These are phyloP conservation scores for Parauchenoglanis ngamensis DNA, from an alignment of 2,797 vertebrate species.

Conservation along the genomic window DNA sequence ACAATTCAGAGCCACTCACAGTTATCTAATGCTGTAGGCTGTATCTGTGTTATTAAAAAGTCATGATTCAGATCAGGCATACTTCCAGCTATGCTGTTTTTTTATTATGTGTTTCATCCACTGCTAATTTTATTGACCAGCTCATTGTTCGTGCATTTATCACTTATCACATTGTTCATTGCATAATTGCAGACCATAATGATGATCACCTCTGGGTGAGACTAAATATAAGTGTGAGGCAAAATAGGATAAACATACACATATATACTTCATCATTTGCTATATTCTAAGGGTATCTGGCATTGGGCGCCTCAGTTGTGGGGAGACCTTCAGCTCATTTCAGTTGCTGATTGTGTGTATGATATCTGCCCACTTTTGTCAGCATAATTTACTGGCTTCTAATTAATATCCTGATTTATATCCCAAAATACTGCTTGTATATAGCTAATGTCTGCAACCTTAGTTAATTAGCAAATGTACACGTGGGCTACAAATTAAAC, in stretches of 20 bases:
- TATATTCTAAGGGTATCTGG: background rate
- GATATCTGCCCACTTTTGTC: background rate
- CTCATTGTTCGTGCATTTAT: constrained; percentile 3
- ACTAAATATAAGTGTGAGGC: too few species aligned
- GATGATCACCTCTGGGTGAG: background rate
- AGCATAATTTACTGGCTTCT: background rate
- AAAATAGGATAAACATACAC: background rate
- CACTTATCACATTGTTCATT: constrained; percentile 2
- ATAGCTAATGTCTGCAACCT: constrained; percentile 2
- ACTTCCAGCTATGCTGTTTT: background rate
- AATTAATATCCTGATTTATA: background rate
- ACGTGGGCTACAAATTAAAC: background rate
- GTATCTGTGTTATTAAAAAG: constrained; percentile 5
- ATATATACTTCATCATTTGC: background rate
- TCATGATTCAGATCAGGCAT: constrained; percentile 1
- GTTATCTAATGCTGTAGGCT: constrained; percentile 17
- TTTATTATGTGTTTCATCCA: background rate
- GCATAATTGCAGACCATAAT: background rate
- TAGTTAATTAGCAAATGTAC: background rate
- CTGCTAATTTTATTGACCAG: background rate
- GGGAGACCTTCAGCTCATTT: background rate
- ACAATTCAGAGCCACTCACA: background rate
- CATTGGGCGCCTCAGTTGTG: too few species aligned
- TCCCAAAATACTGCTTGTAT: too few species aligned
- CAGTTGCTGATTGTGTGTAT: background rate